A percentile compares a stretch with the other conserved stretches of the same genome.
Evolutionary conservation across 2,888 invertebrate genomes (phyloP).

Genomic region (Allolobophora icterica): DNA sequence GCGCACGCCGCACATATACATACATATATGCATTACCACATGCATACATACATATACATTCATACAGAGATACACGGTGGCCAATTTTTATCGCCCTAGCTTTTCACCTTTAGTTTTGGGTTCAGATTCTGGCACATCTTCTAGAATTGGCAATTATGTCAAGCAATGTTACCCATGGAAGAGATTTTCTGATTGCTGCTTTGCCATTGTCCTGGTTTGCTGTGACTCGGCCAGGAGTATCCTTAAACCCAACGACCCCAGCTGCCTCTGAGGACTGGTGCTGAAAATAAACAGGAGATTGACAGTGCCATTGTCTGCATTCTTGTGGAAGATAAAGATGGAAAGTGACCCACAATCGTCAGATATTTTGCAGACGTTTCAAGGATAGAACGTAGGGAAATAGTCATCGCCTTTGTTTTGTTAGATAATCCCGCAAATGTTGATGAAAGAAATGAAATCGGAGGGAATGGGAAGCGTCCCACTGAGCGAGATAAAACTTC

Average conservation of each 20-base stretch:
- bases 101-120: not conserved
- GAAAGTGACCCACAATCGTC: not conserved
- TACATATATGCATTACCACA: not conserved
- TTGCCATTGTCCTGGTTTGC: not conserved
- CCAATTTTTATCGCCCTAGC: not conserved
- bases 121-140: not conserved
- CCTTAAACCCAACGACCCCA: not conserved
- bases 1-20: not conserved
- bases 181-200: no score
- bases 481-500: not conserved
- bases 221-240: no score
- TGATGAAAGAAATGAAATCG: constrained; percentile 6
- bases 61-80: constrained; percentile 9
- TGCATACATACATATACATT: not conserved
- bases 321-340: not conserved
- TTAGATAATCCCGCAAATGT: not conserved
- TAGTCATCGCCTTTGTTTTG: not conserved
- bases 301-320: not conserved
- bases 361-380: not conserved
- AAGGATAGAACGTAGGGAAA: not conserved
- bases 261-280: not conserved
- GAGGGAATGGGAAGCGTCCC: not conserved
- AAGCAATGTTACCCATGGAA: not conserved
- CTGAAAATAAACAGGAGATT: not conserved
- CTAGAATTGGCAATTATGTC: not conserved